These are phyloP conservation scores for Aplodontia rufa DNA, from an alignment of 2,113 vertebrate genomes.

Conservation along the genomic window DNA sequence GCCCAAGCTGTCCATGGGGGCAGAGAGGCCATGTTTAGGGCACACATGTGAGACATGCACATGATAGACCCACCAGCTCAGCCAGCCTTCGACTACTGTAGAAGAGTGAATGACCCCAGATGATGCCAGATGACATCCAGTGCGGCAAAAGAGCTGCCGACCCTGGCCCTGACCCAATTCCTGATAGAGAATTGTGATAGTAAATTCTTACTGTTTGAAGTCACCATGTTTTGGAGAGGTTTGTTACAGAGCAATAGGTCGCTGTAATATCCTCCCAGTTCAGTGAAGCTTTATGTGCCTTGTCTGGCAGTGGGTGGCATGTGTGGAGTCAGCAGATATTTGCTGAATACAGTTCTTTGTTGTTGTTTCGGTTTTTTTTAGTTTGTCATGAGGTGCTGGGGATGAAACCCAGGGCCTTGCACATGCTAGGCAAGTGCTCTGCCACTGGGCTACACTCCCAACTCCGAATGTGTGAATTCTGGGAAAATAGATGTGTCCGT, in stretches of 20 bases:
- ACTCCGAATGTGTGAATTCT: not conserved
- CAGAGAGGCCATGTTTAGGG: not conserved
- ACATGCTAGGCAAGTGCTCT: not conserved
- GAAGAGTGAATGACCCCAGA: not conserved
- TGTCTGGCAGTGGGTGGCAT: not conserved
- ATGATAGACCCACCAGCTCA: not conserved
- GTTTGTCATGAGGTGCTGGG: not conserved
- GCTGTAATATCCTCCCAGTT: not conserved
- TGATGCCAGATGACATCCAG: not conserved
- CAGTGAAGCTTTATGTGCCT: not conserved
- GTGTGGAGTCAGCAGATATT: not conserved
- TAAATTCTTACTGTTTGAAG: not conserved
- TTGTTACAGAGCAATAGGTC: not conserved
- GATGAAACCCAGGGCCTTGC: not conserved
- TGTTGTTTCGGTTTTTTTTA: not conserved
- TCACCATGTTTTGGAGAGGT: not conserved
- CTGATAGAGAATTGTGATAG: not conserved
- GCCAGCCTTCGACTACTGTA: not conserved
- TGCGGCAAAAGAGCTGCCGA: not conserved
- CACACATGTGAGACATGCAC: not conserved
- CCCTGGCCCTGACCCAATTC: not conserved
- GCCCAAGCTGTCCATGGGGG: not conserved
- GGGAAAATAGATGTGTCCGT: not conserved
- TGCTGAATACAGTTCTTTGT: not conserved
- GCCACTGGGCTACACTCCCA: not conserved